Conservation (phyloP, 2,113 vertebrate species). For the Castor canadensis region DNA sequence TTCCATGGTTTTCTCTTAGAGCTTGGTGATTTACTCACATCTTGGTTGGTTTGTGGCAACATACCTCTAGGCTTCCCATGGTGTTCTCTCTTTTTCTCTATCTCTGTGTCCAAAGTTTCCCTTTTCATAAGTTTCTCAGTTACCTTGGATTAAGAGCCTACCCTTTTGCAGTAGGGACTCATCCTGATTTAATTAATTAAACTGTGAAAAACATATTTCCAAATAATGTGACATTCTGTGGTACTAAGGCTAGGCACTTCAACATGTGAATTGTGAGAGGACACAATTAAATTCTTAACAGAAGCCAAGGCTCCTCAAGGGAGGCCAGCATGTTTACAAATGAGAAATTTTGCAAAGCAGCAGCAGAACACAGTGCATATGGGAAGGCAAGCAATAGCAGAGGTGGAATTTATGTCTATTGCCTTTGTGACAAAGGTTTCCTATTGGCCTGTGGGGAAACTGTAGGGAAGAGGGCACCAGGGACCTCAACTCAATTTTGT, state of each 20-base stretch:
- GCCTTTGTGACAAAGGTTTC: background rate
- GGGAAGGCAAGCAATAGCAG: fast-evolving
- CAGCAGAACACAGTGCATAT: background rate
- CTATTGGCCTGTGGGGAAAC: background rate
- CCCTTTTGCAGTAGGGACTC: fast-evolving
- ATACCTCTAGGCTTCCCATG: background rate
- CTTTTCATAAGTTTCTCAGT: background rate
- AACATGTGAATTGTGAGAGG: background rate
- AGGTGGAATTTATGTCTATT: background rate
- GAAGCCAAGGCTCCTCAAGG: background rate
- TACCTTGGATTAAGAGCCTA: fast-evolving
- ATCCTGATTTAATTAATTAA: background rate
- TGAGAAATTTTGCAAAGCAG: background rate
- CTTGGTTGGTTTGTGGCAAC: background rate
- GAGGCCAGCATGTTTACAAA: background rate
- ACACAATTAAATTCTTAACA: background rate
- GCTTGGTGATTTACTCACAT: background rate
- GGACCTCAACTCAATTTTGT: background rate
- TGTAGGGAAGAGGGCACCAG: fast-evolving
- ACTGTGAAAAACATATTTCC: background rate
- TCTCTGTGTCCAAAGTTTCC: background rate
- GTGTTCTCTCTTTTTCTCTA: background rate
- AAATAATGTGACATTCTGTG: background rate
- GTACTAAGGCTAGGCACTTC: background rate
- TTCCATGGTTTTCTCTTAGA: background rate